phyloP scores from a whole-genome alignment of 2,113 vertebrate genomes.

The Catharus bicknelli region DNA sequence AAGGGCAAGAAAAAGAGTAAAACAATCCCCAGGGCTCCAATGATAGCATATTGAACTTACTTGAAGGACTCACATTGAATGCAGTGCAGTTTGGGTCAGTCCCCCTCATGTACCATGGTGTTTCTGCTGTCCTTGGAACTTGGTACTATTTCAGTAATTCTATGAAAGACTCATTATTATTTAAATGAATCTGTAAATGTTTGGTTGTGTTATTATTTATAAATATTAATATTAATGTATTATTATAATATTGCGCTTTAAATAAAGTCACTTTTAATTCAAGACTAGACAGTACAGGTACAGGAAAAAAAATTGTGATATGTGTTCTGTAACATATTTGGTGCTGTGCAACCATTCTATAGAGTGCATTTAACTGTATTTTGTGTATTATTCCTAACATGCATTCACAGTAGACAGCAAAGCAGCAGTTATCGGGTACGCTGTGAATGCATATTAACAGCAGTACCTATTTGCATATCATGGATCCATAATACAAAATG shows the following conservation, averaged over 20 bases:
- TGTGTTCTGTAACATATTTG: neutral
- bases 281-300: neutral
- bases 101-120: neutral
- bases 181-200: neutral
- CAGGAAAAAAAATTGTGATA: neutral
- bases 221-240: neutral
- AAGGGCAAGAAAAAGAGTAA: rapidly evolving
- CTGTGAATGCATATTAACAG: slow-evolving; percentile 64
- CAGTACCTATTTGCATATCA: slow-evolving; percentile 59
- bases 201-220: neutral
- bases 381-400: slow-evolving; percentile 51
- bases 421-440: slow-evolving; percentile 52
- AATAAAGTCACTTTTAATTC: neutral
- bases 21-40: rapidly evolving
- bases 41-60: neutral
- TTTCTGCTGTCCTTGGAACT: slow-evolving; percentile 1
- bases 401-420: slow-evolving; percentile 65
- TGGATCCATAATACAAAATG: slow-evolving; percentile 45
- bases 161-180: neutral
- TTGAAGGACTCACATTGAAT: neutral
- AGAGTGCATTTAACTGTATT: slow-evolving; percentile 13
- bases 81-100: neutral
- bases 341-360: neutral
- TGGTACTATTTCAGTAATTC: neutral
- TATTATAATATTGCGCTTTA: neutral